These are phyloP conservation scores for Nasonia giraulti DNA, from an alignment of 1,140 invertebrate species.

Conservation along the genomic window DNA sequence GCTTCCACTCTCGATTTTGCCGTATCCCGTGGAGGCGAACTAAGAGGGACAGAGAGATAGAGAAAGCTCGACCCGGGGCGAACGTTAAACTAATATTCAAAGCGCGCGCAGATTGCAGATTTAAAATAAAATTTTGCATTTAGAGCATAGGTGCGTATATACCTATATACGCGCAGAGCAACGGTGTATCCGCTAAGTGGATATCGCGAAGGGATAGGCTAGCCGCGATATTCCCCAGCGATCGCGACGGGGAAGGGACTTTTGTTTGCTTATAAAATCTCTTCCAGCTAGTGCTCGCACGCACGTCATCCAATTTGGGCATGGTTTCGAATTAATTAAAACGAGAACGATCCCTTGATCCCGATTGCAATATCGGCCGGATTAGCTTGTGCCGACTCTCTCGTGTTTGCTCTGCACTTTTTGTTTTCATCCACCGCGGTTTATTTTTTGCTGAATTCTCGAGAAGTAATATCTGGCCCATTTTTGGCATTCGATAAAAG, in stretches of 20 bases:
- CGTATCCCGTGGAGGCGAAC: not conserved
- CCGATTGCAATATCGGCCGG: conserved; percentile 3
- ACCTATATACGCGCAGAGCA: not conserved
- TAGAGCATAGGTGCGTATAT: not conserved
- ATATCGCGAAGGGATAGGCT: conserved; percentile 53
- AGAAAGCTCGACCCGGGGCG: not conserved
- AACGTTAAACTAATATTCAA: conserved; percentile 42
- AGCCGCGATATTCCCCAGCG: conserved; percentile 1
- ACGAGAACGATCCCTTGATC: conserved; percentile 51
- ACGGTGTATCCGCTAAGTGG: conserved; percentile 60
- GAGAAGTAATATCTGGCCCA: not conserved
- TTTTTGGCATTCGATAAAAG: no score
- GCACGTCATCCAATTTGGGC: conserved; percentile 66
- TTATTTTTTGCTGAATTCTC: not conserved
- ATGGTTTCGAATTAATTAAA: conserved; percentile 69
- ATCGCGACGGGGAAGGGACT: conserved; percentile 47
- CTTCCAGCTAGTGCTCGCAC: conserved; percentile 64
- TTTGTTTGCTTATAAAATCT: conserved; percentile 69
- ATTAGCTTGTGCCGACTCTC: conserved; percentile 12
- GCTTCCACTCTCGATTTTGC: not conserved
- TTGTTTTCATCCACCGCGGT: not conserved
- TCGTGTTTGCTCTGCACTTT: conserved; percentile 1
- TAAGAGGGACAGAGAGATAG: not conserved
- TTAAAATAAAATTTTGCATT: conserved; percentile 49
- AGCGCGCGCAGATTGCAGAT: not conserved